Base-by-base conservation (phyloP, 2,888 invertebrate genomes). In the Gordius sp. region DNA sequence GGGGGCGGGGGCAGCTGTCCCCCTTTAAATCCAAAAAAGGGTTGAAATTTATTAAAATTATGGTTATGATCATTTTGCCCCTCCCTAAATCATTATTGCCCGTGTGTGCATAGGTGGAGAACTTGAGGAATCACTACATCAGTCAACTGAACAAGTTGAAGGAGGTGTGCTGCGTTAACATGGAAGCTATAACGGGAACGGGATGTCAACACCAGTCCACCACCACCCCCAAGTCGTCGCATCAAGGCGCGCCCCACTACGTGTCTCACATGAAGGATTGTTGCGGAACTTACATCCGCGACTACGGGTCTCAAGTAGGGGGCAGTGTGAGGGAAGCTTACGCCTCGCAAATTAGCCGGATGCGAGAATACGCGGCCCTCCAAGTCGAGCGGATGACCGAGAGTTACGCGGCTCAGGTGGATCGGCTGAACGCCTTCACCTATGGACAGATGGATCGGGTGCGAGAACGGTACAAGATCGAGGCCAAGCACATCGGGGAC, bases 361-460 rank as follows among this genome's bases (percentile, higher is more conserved):
- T 47, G 4, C 8, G 47, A 23, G 47, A 47, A 47, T 47, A 47
- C 47, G 20, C 47, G 8, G 8, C 47, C 20, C 47, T 47, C 20
- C 47, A 47, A 23, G 47, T 47, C 23, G 47, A 47, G 20, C 8
- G 20, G 20, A 47, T 47, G 47, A 47, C 20, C 4, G 47, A 47
- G 23, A 47, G 47, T 23, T 47, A 47, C 23, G 20, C n/a, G 16
- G 20, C 8, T 4, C 47, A 47, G 20, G 47, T 47, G 16, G 47
- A 47, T n/a, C 8, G 20, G 20, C 20, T 47, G 4, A 47, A 47
- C 20, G 23, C 16, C n/a, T 47, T 47, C 47, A 47, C 47, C n/a
- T 47, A 47, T 23, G 20, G 4, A 23, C 47, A 47, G 20, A 47
- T 47, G 47, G 47, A 47, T 18, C 8, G 20, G 23, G 8, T 47